Percentiles rank a stretch among this genome's conserved stretches.
Conservation (phyloP, 2,113 vertebrate species). For the Pica pica region DNA sequence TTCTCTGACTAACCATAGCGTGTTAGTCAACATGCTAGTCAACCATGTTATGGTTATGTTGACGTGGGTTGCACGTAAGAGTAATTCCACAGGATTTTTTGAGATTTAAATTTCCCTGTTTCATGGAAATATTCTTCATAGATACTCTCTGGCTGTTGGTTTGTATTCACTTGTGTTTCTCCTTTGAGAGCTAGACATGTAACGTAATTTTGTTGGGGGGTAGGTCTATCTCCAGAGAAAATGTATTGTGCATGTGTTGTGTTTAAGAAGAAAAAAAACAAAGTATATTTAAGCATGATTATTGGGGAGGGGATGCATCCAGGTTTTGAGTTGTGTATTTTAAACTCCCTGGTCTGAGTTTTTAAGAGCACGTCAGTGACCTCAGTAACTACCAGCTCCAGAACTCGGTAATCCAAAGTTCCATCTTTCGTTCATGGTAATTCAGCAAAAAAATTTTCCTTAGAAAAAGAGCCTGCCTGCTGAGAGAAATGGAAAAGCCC, state of each 20-base stretch:
- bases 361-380: neutral
- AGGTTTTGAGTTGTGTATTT: neutral
- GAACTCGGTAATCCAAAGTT: neutral
- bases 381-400: neutral
- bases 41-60: neutral
- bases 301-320: fast-evolving
- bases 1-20: neutral
- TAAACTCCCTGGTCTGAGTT: neutral
- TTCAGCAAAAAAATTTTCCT: neutral
- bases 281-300: neutral
- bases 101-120: neutral
- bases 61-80: neutral
- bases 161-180: neutral
- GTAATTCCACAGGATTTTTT: neutral
- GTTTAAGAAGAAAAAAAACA: neutral
- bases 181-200: neutral
- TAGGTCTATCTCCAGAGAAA: neutral
- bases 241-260: neutral
- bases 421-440: neutral
- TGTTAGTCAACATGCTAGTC: neutral
- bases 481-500: slow-evolving; percentile 11
- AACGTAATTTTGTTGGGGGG: neutral
- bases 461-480: neutral
- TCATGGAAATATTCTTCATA: neutral
- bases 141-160: neutral